A percentile compares a stretch with the other conserved stretches of the same genome.
phyloP scores from a whole-genome alignment of 2,888 invertebrate genomes.

The Polylopha cassiicola region DNA sequence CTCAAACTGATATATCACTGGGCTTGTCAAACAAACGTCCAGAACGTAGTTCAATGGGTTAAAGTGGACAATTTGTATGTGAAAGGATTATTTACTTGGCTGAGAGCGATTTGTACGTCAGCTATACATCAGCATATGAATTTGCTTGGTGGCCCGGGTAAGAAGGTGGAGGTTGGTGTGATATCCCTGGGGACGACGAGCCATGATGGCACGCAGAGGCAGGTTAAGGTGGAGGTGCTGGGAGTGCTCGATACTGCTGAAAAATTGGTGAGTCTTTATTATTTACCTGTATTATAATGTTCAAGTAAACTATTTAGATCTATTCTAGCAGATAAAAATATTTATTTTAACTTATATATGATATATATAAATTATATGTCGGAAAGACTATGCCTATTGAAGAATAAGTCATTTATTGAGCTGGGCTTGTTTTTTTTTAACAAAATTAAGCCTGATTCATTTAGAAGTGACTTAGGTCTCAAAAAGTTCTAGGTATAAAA shows the following conservation, averaged over 20 bases:
- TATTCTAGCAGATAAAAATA: no score
- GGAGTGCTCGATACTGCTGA: constrained; percentile 87
- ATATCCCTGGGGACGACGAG: constrained; percentile 92
- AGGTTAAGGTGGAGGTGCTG: constrained; percentile 92
- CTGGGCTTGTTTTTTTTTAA: no score
- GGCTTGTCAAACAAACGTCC: constrained; percentile 93
- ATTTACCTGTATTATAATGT: background rate
- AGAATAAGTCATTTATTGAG: no score
- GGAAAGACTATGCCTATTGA: no score
- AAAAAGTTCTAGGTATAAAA: no score
- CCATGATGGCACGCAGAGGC: constrained; percentile 84
- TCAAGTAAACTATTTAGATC: no score
- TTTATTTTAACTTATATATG: no score
- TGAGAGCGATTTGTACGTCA: constrained; percentile 86
- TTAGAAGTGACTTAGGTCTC: no score
- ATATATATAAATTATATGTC: no score
- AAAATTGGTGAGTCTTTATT: constrained; percentile 68
- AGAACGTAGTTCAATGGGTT: constrained; percentile 93
- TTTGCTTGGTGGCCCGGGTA: constrained; percentile 83
- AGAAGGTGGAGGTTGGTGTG: constrained; percentile 88
- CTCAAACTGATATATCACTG: constrained; percentile 93
- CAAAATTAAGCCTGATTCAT: no score
- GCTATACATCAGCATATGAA: constrained; percentile 87
- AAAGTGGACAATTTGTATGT: constrained; percentile 78
- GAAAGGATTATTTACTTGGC: constrained; percentile 79